Base-by-base conservation (phyloP, 2,888 invertebrate species). In the Plemyria rubiginata region DNA sequence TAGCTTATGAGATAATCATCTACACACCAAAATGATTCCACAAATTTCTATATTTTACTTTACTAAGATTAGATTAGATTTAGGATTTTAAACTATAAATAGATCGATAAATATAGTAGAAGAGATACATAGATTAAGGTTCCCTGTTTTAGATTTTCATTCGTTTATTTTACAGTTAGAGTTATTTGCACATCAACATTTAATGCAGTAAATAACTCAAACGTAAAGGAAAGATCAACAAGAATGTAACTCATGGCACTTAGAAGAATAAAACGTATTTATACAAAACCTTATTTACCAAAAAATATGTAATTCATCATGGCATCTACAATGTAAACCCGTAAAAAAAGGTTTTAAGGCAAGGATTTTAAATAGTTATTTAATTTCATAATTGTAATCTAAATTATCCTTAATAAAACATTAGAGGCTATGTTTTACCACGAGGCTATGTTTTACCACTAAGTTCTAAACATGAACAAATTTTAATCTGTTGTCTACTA, bases 121-220 rank as follows among this genome's bases (percentile, higher is more conserved):
- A 78, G 76, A 76, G 70, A 81, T 76, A 82, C 63, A 67, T 65
- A 71, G 81, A 73, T 57, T 78, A 76, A 78, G 79, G 73, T 79
- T 85, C 86, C 86, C 85, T 86, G 85, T 86, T 86, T 84, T 77
- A 70, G 77, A 79, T 75, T 76, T 73, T 71, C 66, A 77, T 79
- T 65, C 60, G 65, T 65, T 63, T 60, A 66, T 62, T 60, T 54
- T 45, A 38, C 51, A 51, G 50, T 57, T 38, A 28, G 58, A 60
- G 62, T 65, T 62, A 65, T 63, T 58, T 50, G 38, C 43, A 45
- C 59, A 54, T 38, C 49, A 48, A 40, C 22, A 36, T 13, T 48
- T 36, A 16, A 9, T 46, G 32, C 48, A 46, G 46, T 41, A 32
- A 54, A 54, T 43, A 58, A 65, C 40, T 58, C 57, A 32, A 56